phyloP scores from a whole-genome alignment of 1,140 invertebrate genomes.

The Ephestia elutella region DNA sequence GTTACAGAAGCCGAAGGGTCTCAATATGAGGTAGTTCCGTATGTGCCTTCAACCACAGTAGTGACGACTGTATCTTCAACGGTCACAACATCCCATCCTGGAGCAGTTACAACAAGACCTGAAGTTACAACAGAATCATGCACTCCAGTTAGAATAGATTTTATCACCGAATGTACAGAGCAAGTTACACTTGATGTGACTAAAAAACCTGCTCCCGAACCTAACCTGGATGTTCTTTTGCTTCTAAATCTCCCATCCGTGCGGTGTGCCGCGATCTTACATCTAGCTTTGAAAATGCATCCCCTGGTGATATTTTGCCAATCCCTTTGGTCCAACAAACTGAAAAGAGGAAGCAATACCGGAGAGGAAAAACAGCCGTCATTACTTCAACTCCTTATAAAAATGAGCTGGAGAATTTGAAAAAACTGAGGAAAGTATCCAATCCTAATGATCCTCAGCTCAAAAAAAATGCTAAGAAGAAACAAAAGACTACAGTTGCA shows the following conservation, averaged over 20 bases:
- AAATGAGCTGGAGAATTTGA: conserved; percentile 33
- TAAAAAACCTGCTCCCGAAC: conserved; percentile 16
- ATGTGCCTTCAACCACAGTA: conserved; percentile 10
- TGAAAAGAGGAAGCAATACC: conserved; percentile 29
- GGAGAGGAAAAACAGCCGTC: conserved; percentile 40
- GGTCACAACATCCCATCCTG: conserved; percentile 11
- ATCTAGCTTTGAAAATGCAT: conserved; percentile 29
- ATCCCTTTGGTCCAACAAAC: conserved; percentile 25
- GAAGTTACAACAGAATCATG: conserved; percentile 11
- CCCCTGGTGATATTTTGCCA: conserved; percentile 27
- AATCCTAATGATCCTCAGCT: conserved; percentile 27
- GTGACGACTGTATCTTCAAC: conserved; percentile 18
- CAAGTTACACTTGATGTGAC: conserved; percentile 5
- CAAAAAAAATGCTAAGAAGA: conserved; percentile 28
- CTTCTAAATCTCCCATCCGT: conserved; percentile 14
- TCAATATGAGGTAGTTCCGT: conserved; percentile 18
- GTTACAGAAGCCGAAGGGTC: conserved; percentile 17
- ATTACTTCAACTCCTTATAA: conserved; percentile 39
- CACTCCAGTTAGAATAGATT: conserved; percentile 13
- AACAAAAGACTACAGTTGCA: conserved; percentile 19
- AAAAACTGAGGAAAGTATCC: conserved; percentile 22
- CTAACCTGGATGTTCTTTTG: conserved; percentile 20
- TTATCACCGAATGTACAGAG: conserved; percentile 11
- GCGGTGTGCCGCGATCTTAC: conserved; percentile 27
- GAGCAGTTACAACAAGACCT: conserved; percentile 12